Evolutionary conservation across 2,888 invertebrate genomes (phyloP), one percentile per base, ranked within the genome.

Genomic region (Deroplatys truncata): DNA sequence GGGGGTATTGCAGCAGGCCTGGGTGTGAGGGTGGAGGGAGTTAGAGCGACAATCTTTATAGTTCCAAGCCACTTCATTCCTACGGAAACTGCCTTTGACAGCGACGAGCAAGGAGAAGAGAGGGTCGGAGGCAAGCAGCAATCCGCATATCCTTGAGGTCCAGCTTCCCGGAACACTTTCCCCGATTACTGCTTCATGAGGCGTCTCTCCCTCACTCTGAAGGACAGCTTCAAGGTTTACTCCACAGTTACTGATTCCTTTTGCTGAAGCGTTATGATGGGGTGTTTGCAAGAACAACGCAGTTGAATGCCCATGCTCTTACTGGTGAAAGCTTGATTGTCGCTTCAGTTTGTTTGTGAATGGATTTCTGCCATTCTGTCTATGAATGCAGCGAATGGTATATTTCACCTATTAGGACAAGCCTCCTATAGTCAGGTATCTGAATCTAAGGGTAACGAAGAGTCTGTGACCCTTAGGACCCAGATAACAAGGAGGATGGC

Each of bases 21-120:
- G 28, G 84, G 87, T 56, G 35, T 86, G 88, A 91, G 91, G 92
- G 91, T 92, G 92, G 92, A 92, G 92, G 91, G 91, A 90, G 90
- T 91, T 72, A 72, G 89, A 86, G 89, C 82, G 90, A 88, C 91
- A 90, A 90, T 91, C 90, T 91, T 91, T 91, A 91, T 91, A 90
- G 90, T 91, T 90, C 90, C 90, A 88, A 88, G 89, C 89, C 91
- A 90, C 91, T 91, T 91, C 91, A 90, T 90, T 90, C 90, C 90
- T 91, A 89, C 85, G 89, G 89, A 90, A 91, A 90, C 91, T 91
- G 90, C 90, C 91, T 90, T 90, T 90, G 91, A 91, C 91, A 91
- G 90, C 82, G 90, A 86, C 56, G 86, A 87, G 84, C 86, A 88
- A 49, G 16, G 49, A 49, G 29, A 43, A 85, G 43, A 43, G 85